Base-by-base conservation (phyloP, 1,140 invertebrate species). In the Procambarus virginalis region DNA sequence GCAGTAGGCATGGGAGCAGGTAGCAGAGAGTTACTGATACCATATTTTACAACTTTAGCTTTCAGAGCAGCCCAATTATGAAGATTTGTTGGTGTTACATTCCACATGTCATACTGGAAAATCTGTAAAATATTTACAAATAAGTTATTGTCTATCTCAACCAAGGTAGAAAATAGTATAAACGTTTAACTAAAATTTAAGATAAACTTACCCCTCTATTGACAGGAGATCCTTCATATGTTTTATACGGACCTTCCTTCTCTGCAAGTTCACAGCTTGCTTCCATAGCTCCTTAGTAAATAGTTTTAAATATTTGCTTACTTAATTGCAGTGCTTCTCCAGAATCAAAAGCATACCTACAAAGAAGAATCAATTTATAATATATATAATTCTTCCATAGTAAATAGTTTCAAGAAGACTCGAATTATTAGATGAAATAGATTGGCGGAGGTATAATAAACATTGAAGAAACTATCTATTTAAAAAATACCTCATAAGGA, bases 1-100 rank as follows among this genome's bases (percentile, higher is more conserved):
- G 99, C 99, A 14, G 99, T 99, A 3, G 99, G 99, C 99, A 99
- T 99, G 1, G 99, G 98, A 0, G 99, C 98, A 78, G 99, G 92
- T 3, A 99, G 94, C 9, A 99, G 94, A 20, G 98, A 99, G 95
- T 99, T 99, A 78, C 99, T 95, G 0, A 99, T 94, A 46, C 99
- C 99, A 95, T 98, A 95, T 94, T 97, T 95, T 12, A 96, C 96
- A 92, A 99, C 99, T 93, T 97, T 97, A 91, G 95, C 95, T 94
- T 98, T 98, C 51, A 99, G 94, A 20, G 93, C 94, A 22, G 93
- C 93, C 99, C 99, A 99, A 93, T 99, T 95, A 96, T 98, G 99
- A 9, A 98, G 94, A 93, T 96, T 94, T 64, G 97, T 96, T 17
- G 98, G 98, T 34, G 95, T 97, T 4, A 97, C 97, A 93, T 96